Evolutionary conservation across 2,888 invertebrate species (phyloP).

Genomic region (Eupithecia inturbata): DNA sequence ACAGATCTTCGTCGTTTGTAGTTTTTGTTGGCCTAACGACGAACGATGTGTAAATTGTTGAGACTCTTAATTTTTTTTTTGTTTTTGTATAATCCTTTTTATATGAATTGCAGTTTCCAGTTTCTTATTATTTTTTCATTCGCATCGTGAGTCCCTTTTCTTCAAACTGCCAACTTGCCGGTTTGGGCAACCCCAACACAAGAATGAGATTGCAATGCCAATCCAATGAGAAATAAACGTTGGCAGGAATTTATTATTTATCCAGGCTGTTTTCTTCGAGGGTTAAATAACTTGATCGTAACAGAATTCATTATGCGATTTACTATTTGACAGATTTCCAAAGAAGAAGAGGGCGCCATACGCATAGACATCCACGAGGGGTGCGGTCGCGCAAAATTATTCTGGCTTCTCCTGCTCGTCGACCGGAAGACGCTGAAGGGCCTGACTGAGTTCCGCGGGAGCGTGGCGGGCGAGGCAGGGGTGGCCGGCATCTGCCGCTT

Average conservation of each 20-base stretch:
- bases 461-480: constrained; percentile 57
- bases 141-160: too few relatives aligned
- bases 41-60: too few relatives aligned
- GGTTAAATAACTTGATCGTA: not conserved
- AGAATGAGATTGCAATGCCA: too few relatives aligned
- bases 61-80: too few relatives aligned
- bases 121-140: too few relatives aligned
- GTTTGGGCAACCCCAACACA: too few relatives aligned
- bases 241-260: not conserved
- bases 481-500: constrained; percentile 93
- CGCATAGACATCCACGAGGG: constrained; percentile 98
- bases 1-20: too few relatives aligned
- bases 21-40: too few relatives aligned
- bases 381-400: constrained; percentile 97
- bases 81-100: too few relatives aligned
- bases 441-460: constrained; percentile 93
- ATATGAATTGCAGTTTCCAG: too few relatives aligned
- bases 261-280: not conserved
- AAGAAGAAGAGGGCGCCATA: constrained; percentile 98
- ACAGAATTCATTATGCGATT: not conserved
- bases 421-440: constrained; percentile 97
- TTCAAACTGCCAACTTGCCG: not conserved
- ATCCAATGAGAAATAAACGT: not conserved
- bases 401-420: constrained; percentile 96
- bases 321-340: constrained; percentile 90